Evolutionary conservation across 2,113 vertebrate species (phyloP).

Genomic region (Rhineura floridana): DNA sequence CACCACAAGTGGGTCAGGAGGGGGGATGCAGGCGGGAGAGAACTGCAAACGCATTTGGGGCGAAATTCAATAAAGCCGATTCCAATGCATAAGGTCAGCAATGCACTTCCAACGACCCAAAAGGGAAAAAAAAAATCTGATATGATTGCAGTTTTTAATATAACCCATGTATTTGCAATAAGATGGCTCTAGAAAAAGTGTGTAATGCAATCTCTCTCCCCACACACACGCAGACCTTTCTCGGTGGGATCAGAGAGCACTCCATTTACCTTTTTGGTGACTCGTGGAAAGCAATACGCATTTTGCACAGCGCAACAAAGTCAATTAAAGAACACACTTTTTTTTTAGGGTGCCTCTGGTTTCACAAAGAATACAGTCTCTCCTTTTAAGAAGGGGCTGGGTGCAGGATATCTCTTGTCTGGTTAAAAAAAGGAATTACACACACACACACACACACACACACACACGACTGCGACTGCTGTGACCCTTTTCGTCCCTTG

Average conservation of each 20-base stretch:
- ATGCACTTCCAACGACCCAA: constrained; percentile 79
- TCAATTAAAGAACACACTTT: constrained; percentile 50
- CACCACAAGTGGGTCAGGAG: constrained; percentile 68
- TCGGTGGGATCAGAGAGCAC: constrained; percentile 70
- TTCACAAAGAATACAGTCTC: constrained; percentile 57
- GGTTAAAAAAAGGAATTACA: neutral
- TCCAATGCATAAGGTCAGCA: constrained; percentile 87
- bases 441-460: constrained; percentile 4
- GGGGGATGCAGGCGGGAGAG: constrained; percentile 31
- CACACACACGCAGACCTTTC: constrained; percentile 14
- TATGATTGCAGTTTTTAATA: constrained; percentile 86
- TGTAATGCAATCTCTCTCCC: constrained; percentile 75
- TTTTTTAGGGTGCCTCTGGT: constrained; percentile 49
- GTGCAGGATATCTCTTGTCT: neutral
- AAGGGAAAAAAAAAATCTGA: constrained; percentile 47
- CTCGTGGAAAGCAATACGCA: constrained; percentile 70
- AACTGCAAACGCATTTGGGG: constrained; percentile 83
- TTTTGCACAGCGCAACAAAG: constrained; percentile 58
- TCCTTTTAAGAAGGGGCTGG: neutral
- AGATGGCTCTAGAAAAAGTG: constrained; percentile 74
- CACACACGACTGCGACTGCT: constrained; percentile 5
- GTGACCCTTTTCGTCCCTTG: neutral
- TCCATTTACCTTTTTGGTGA: constrained; percentile 76
- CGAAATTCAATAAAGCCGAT: constrained; percentile 89
- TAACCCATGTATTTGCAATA: constrained; percentile 83